Evolutionary conservation across 2,888 invertebrate genomes (phyloP).

Genomic region (Troilus luridus): DNA sequence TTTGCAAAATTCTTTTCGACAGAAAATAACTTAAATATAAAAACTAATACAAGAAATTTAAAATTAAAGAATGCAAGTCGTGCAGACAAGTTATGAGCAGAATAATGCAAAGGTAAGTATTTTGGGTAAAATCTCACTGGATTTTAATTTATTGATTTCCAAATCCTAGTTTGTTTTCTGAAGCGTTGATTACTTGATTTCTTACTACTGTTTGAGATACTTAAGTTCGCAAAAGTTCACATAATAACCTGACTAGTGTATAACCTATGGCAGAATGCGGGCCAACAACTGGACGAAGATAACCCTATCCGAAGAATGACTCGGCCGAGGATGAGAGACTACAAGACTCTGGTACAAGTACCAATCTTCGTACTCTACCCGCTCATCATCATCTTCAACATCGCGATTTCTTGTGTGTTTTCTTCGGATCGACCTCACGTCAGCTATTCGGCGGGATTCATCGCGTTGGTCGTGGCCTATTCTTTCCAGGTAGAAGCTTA

Average conservation of each 20-base stretch:
- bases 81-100: background rate
- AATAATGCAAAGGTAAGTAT: background rate
- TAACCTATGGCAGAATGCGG: background rate
- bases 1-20: no score
- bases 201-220: no score
- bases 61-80: background rate
- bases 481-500: background rate
- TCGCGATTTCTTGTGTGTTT: background rate
- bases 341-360: background rate
- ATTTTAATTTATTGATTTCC: no score
- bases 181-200: no score
- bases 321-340: background rate
- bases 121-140: no score
- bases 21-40: no score
- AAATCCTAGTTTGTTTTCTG: no score
- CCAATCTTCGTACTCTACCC: conserved; percentile 22
- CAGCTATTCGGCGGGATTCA: background rate
- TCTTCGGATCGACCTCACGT: background rate
- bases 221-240: no score
- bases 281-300: background rate
- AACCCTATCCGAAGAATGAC: background rate
- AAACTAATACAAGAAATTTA: no score
- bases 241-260: background rate
- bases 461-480: background rate
- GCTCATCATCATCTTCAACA: background rate